phyloP scores from a whole-genome alignment of 1,140 invertebrate genomes.

The Geopemphigus sp. region DNA sequence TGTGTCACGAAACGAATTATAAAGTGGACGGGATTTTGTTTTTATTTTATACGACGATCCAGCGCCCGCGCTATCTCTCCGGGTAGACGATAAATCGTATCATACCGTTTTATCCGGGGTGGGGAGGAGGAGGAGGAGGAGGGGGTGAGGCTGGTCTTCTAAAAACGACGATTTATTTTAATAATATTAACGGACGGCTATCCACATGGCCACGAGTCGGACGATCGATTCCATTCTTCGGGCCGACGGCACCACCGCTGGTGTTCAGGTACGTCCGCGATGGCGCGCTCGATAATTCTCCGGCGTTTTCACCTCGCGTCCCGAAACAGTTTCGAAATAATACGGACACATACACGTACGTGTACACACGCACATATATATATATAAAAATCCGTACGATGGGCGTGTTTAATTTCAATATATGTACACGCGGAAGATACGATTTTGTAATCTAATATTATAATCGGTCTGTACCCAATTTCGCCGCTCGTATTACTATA shows the following conservation, averaged over 20 bases:
- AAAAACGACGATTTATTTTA: not conserved
- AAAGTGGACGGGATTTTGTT: not conserved
- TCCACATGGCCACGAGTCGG: not conserved
- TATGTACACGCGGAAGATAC: not conserved
- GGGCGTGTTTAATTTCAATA: constrained; percentile 28
- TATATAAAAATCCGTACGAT: not conserved
- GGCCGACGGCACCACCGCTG: too few relatives aligned
- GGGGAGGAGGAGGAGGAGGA: too few relatives aligned
- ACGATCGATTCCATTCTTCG: too few relatives aligned
- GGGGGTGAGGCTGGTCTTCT: too few relatives aligned
- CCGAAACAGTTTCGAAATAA: not conserved
- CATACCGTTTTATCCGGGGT: too few relatives aligned
- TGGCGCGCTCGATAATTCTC: not conserved
- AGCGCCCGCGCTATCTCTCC: not conserved
- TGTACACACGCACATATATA: too few relatives aligned
- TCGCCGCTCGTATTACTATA: not conserved
- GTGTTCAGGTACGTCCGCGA: too few relatives aligned
- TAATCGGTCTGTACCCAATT: constrained; percentile 11
- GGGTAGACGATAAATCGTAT: not conserved
- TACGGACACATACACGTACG: too few relatives aligned
- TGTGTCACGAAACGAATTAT: too few relatives aligned
- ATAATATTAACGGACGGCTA: not conserved
- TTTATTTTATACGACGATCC: not conserved
- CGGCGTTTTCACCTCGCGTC: not conserved
- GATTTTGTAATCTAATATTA: constrained; percentile 36